Percentiles rank a stretch among this genome's conserved stretches.
phyloP scores from a whole-genome alignment of 2,888 invertebrate species.

The Bibio marci region DNA sequence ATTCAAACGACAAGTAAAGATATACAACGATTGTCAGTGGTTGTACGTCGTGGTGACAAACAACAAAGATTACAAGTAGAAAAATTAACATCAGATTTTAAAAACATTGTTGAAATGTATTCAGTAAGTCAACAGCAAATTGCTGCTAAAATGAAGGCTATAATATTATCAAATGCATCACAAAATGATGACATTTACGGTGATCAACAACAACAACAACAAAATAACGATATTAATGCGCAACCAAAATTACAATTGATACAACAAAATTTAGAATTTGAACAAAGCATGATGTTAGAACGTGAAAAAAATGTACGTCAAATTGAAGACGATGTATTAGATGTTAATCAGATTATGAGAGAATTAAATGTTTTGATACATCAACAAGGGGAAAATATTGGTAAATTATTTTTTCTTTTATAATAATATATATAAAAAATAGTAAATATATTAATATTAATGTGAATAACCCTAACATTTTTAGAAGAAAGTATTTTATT shows the following conservation, averaged over 20 bases:
- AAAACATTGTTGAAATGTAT: constrained; percentile 60
- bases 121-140: constrained; percentile 61
- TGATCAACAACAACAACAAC: constrained; percentile 12
- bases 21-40: constrained; percentile 49
- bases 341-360: constrained; percentile 70
- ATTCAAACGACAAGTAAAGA: constrained; percentile 57
- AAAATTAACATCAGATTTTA: constrained; percentile 66
- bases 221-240: constrained; percentile 24
- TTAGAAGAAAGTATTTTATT: constrained; percentile 2
- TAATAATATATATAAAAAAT: too few relatives aligned
- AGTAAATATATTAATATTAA: too few relatives aligned
- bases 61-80: constrained; percentile 71
- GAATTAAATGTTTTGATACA: constrained; percentile 53
- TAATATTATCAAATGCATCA: constrained; percentile 28
- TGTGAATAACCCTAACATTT: too few relatives aligned
- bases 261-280: constrained; percentile 41
- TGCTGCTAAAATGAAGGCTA: constrained; percentile 49
- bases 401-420: constrained; percentile 39
- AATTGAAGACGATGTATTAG: constrained; percentile 66
- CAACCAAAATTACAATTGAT: constrained; percentile 22
- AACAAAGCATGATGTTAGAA: constrained; percentile 63
- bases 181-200: constrained; percentile 13
- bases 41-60: constrained; percentile 55
- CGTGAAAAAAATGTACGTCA: constrained; percentile 61
- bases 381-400: constrained; percentile 52